Evolutionary conservation across 2,113 vertebrate species (phyloP).

Genomic region (Cyphomyrus discorhynchus): DNA sequence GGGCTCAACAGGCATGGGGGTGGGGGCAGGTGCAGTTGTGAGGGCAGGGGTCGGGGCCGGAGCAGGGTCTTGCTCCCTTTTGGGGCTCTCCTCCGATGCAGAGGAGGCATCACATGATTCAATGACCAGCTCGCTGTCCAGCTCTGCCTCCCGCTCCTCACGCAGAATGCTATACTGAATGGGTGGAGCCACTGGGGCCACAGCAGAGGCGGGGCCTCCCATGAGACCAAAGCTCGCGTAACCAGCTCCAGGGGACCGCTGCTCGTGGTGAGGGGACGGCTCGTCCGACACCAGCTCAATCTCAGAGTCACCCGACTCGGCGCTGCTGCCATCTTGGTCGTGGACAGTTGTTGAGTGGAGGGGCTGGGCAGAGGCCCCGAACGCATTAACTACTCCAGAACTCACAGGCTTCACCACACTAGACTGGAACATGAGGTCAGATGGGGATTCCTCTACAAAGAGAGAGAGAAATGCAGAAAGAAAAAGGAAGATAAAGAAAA

Average conservation of each 20-base stretch:
- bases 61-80: slow-evolving; percentile 81
- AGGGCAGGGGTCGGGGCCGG: slow-evolving; percentile 27
- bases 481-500: background rate
- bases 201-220: slow-evolving; percentile 68
- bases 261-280: slow-evolving; percentile 50
- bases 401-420: slow-evolving; percentile 43
- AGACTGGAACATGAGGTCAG: slow-evolving; percentile 50
- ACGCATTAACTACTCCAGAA: slow-evolving; percentile 5
- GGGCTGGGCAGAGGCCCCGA: slow-evolving; percentile 41
- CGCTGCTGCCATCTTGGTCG: slow-evolving; percentile 79
- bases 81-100: slow-evolving; percentile 92
- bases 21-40: slow-evolving; percentile 39
- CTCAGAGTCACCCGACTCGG: slow-evolving; percentile 90
- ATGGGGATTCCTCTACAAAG: slow-evolving; percentile 58
- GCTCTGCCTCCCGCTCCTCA: slow-evolving; percentile 91
- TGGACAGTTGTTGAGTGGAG: slow-evolving; percentile 33
- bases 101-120: slow-evolving; percentile 78
- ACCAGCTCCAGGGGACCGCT: slow-evolving; percentile 63
- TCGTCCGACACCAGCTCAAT: slow-evolving; percentile 91
- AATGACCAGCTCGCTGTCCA: slow-evolving; percentile 93
- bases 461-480: slow-evolving; percentile 42
- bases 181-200: slow-evolving; percentile 61
- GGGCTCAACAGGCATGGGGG: slow-evolving; percentile 37
- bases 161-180: slow-evolving; percentile 90
- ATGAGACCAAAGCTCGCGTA: slow-evolving; percentile 74